phyloP scores from a whole-genome alignment of 1,140 invertebrate genomes.

The Microplitis mediator region DNA sequence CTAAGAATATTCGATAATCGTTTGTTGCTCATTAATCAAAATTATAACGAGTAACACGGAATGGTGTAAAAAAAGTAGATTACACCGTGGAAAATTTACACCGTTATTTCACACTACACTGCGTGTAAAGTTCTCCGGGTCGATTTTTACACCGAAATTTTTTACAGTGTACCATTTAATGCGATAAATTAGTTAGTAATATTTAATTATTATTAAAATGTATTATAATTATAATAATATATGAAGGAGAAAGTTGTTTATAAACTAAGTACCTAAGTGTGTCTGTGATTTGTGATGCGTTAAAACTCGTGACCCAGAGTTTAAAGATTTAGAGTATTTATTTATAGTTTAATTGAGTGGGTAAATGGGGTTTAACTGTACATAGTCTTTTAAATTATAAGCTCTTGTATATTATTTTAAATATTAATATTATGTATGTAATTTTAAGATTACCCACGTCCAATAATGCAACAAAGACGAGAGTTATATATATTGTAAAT shows the following conservation, averaged over 20 bases:
- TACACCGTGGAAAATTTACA: background rate
- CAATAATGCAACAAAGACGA: too few relatives aligned
- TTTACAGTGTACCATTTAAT: background rate
- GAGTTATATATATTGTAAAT: too few relatives aligned
- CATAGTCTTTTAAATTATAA: background rate
- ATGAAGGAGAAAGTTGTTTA: background rate
- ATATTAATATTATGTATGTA: background rate
- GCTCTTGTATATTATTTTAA: background rate
- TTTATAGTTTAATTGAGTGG: conserved; percentile 1
- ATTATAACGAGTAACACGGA: too few relatives aligned
- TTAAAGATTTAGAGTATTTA: conserved; percentile 25
- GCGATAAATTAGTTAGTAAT: too few relatives aligned
- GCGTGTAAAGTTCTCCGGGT: too few relatives aligned
- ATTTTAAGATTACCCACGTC: too few relatives aligned
- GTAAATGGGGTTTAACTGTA: conserved; percentile 13
- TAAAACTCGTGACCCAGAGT: conserved; percentile 16
- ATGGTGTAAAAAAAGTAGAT: too few relatives aligned
- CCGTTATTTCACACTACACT: background rate
- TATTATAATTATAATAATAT: too few relatives aligned
- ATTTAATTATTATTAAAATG: too few relatives aligned
- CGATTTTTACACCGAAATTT: too few relatives aligned
- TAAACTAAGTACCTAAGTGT: conserved; percentile 22
- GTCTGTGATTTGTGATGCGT: conserved; percentile 33
- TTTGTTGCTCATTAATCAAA: too few relatives aligned
- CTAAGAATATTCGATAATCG: too few relatives aligned